Conservation (phyloP, 1,140 invertebrate genomes). For the Hydropsyche tenuis region DNA sequence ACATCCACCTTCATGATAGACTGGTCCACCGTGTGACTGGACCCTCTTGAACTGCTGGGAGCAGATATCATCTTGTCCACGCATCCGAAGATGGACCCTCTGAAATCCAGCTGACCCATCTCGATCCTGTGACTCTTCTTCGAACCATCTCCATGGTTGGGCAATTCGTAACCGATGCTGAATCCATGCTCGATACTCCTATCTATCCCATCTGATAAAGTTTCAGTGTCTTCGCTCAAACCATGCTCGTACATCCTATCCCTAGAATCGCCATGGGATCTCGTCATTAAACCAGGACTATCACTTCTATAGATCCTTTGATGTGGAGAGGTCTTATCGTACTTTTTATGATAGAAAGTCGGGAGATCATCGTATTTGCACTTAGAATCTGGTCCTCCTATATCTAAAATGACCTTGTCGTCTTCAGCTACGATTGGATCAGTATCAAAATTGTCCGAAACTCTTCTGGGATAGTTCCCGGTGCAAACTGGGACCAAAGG, state of each 20-base stretch:
- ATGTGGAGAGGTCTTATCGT: constrained; percentile 61
- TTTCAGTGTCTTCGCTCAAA: constrained; percentile 48
- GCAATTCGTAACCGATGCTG: constrained; percentile 37
- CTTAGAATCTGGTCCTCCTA: constrained; percentile 58
- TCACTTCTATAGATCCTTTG: constrained; percentile 59
- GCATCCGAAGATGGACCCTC: constrained; percentile 55
- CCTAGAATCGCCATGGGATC: constrained; percentile 34
- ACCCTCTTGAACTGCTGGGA: constrained; percentile 45
- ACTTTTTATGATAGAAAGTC: constrained; percentile 62
- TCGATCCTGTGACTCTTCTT: constrained; percentile 54
- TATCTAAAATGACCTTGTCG: constrained; percentile 58
- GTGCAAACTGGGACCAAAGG: constrained; percentile 44
- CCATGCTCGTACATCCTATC: constrained; percentile 48
- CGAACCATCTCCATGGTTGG: constrained; percentile 27
- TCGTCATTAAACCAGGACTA: constrained; percentile 43
- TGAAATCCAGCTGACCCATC: constrained; percentile 50
- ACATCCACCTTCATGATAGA: constrained; percentile 57
- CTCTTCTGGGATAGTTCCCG: constrained; percentile 43
- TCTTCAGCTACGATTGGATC: constrained; percentile 40
- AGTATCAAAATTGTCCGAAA: constrained; percentile 43
- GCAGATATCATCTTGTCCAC: constrained; percentile 51
- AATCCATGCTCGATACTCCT: constrained; percentile 47
- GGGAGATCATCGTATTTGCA: constrained; percentile 52
- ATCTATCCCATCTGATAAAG: constrained; percentile 47
- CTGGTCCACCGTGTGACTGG: constrained; percentile 52